Evolutionary conservation across 2,888 invertebrate species (phyloP), one percentile per base, ranked within the genome.

Genomic region (Kryphioiulus occultus): DNA sequence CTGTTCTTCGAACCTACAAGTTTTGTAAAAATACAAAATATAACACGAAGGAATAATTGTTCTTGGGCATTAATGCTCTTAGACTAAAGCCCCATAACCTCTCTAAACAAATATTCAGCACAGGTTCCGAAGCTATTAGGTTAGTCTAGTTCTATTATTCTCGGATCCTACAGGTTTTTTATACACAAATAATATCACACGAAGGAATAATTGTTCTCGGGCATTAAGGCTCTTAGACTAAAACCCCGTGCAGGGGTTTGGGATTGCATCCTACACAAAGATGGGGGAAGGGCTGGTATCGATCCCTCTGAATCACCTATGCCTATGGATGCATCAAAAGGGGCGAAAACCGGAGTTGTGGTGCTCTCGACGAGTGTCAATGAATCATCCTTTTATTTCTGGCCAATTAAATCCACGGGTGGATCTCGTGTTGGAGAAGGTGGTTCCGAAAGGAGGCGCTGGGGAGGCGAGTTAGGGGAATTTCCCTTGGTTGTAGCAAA

Each of bases 361-460:
- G n/a, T n/a, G n/a, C 15, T 7, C 59, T 59, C 59, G 1, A 5
- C 19, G 59, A 59, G 59, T 59, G 59, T 59, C 59, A 22, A 59
- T 59, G 59, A 59, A 59, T 59, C 59, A 59, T 59, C 59, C 59
- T 59, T 59, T 59, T n/a, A 59, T 59, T 59, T 59, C 59, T n/a
- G n/a, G n/a, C 59, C 59, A 59, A 59, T 59, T 59, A 59, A 59
- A 59, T 59, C 59, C 59, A 59, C 59, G 59, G 59, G 59, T 59
- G 59, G 59, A n/a, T 59, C 0, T 59, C n/a, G n/a, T 22, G 22
- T 59, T 59, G n/a, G n/a, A 59, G n/a, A n/a, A 15, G 59, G 15
- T n/a, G 59, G 3, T 59, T 15, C 59, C n/a, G n/a, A n/a, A 59
- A 59, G 59, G 59, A n/a, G 59, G 59, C 0, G 3, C 22, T 0